phyloP scores from a whole-genome alignment of 2,888 invertebrate genomes.

The Erpobdella octoculata region DNA sequence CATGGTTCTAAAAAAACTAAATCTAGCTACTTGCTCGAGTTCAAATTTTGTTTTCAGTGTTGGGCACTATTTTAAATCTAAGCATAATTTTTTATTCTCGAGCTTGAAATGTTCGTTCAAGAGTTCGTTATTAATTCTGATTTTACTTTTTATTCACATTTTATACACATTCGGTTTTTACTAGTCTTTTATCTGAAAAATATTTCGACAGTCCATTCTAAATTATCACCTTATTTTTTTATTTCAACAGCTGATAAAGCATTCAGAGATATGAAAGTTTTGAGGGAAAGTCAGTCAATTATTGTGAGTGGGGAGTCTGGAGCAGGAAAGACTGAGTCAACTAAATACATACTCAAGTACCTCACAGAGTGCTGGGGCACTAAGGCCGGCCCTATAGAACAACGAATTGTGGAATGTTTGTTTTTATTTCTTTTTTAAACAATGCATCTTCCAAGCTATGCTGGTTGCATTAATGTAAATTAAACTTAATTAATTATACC shows the following conservation, averaged over 20 bases:
- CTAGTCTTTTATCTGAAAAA: too few relatives aligned
- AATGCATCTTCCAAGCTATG: neutral
- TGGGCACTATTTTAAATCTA: too few relatives aligned
- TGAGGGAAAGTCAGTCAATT: conserved; percentile 87
- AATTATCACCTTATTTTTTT: neutral
- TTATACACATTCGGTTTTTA: too few relatives aligned
- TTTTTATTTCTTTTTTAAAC: neutral
- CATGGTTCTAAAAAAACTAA: too few relatives aligned
- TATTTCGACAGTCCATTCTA: too few relatives aligned
- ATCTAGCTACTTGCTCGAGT: too few relatives aligned
- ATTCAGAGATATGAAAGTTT: conserved; percentile 88
- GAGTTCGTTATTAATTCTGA: neutral
- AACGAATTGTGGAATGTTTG: conserved; percentile 85
- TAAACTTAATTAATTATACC: conserved; percentile 4
- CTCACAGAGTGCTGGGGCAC: conserved; percentile 81
- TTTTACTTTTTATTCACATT: too few relatives aligned
- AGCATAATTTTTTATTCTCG: too few relatives aligned
- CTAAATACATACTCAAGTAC: conserved; percentile 89
- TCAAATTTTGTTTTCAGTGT: too few relatives aligned
- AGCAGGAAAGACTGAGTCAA: conserved; percentile 96
- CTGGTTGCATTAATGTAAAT: too few relatives aligned
- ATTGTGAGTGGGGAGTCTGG: conserved; percentile 93
- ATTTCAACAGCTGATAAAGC: conserved; percentile 76
- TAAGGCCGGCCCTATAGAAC: conserved; percentile 82
- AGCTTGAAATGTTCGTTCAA: too few relatives aligned